Conservation (phyloP, 2,113 vertebrate genomes). For the Tichodroma muraria region DNA sequence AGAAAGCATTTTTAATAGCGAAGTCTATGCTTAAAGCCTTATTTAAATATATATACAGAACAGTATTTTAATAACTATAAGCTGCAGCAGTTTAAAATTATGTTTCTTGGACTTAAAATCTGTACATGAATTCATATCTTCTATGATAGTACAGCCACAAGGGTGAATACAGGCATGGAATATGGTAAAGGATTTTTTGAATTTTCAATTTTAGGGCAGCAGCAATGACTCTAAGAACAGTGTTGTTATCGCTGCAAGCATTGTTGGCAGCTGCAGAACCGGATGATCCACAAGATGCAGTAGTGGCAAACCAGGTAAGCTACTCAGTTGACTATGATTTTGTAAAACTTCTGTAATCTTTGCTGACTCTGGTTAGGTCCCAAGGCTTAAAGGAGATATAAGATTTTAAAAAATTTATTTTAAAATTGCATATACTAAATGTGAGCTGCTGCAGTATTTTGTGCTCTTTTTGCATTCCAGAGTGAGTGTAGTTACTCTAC, state of each 20-base stretch:
- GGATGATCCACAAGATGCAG: slow-evolving; percentile 96
- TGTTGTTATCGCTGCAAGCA: slow-evolving; percentile 94
- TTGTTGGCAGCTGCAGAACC: slow-evolving; percentile 94
- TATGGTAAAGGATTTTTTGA: background rate
- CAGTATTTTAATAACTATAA: background rate
- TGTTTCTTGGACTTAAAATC: background rate
- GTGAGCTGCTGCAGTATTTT: background rate
- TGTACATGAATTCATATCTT: background rate
- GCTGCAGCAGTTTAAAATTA: background rate
- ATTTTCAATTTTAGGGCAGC: slow-evolving; percentile 83
- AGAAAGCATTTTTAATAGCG: background rate
- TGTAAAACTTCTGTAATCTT: background rate
- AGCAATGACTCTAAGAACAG: slow-evolving; percentile 96
- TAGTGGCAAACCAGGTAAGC: slow-evolving; percentile 96
- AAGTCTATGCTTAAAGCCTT: background rate
- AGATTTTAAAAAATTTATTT: background rate
- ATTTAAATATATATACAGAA: background rate
- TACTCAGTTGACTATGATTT: background rate
- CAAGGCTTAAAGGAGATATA: background rate
- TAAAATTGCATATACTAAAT: background rate
- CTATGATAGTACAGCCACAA: background rate
- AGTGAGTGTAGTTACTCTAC: background rate
- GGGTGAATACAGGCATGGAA: background rate
- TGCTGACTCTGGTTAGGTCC: background rate
- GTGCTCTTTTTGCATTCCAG: background rate